These are phyloP conservation scores for Iphiclides podalirius DNA, from an alignment of 2,888 invertebrate genomes.

Conservation along the genomic window DNA sequence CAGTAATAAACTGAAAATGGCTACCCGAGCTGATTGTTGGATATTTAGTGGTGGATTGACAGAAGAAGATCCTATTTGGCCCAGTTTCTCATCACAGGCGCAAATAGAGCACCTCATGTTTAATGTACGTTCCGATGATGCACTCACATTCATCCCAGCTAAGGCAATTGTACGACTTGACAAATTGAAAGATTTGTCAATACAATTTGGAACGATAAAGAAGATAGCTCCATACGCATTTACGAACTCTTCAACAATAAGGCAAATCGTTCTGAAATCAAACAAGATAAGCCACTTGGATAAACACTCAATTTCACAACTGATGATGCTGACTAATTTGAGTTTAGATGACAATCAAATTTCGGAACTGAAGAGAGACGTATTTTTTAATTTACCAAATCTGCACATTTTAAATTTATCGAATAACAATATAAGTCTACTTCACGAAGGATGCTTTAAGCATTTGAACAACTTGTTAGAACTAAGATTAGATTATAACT, in stretches of 20 bases:
- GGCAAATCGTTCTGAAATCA: conserved; percentile 84
- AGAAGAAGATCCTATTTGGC: conserved; percentile 86
- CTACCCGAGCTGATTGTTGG: conserved; percentile 87
- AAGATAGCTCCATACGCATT: conserved; percentile 87
- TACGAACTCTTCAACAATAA: conserved; percentile 85
- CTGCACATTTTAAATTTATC: conserved; percentile 88
- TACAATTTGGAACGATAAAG: conserved; percentile 87
- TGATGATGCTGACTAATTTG: conserved; percentile 84
- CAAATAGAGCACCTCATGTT: conserved; percentile 85
- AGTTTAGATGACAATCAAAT: conserved; percentile 88
- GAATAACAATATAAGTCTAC: conserved; percentile 89
- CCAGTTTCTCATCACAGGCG: conserved; percentile 85
- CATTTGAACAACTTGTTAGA: conserved; percentile 86
- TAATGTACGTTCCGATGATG: conserved; percentile 84
- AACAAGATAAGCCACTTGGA: conserved; percentile 85
- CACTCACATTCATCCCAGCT: conserved; percentile 85
- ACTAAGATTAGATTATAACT: conserved; percentile 88
- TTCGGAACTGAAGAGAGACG: conserved; percentile 85
- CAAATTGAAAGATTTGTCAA: conserved; percentile 83
- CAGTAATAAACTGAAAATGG: conserved; percentile 68
- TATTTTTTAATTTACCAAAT: conserved; percentile 86
- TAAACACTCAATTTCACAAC: conserved; percentile 85
- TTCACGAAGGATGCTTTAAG: conserved; percentile 92
- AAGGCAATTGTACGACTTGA: conserved; percentile 84
- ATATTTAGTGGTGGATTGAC: conserved; percentile 82